Percentiles rank a stretch among this genome's conserved stretches.
These are phyloP conservation scores for Tachysurus vachellii DNA, from an alignment of 2,113 vertebrate species.

Conservation along the genomic window DNA sequence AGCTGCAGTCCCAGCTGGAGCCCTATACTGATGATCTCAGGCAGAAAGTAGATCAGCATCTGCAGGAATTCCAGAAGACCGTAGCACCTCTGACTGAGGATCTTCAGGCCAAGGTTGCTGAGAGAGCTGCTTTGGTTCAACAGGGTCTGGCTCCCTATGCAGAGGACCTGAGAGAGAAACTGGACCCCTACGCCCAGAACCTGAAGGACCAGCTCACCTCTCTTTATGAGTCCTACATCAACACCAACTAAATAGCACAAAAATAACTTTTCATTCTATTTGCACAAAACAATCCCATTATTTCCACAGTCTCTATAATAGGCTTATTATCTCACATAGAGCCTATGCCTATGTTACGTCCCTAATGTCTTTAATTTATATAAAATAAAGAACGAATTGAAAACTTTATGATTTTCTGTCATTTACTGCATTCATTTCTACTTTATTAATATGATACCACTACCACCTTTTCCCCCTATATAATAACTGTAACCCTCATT, in stretches of 20 bases:
- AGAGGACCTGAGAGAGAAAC: conserved; percentile 58
- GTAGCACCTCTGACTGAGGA: conserved; percentile 64
- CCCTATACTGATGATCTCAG: conserved; percentile 63
- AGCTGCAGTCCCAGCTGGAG: conserved; percentile 63
- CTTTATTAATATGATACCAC: background rate
- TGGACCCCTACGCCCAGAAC: conserved; percentile 66
- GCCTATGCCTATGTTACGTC: background rate
- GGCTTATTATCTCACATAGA: background rate
- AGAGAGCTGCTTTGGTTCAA: conserved; percentile 62
- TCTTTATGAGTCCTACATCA: conserved; percentile 60
- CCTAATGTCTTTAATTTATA: background rate
- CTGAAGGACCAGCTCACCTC: conserved; percentile 60
- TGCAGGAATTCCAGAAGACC: conserved; percentile 66
- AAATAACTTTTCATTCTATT: background rate
- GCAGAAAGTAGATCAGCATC: conserved; percentile 62
- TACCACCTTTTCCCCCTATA: background rate
- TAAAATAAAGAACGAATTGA: background rate
- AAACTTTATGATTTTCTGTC: background rate
- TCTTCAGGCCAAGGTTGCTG: conserved; percentile 62
- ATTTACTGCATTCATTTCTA: background rate
- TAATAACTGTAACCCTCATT: background rate
- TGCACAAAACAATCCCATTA: background rate
- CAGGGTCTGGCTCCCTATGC: conserved; percentile 66
- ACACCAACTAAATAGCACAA: conserved; percentile 53
- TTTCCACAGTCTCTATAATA: background rate